A percentile compares a stretch with the other conserved stretches of the same genome.
Conservation (phyloP, 2,888 invertebrate genomes). For the Hofmannophila pseudospretella region DNA sequence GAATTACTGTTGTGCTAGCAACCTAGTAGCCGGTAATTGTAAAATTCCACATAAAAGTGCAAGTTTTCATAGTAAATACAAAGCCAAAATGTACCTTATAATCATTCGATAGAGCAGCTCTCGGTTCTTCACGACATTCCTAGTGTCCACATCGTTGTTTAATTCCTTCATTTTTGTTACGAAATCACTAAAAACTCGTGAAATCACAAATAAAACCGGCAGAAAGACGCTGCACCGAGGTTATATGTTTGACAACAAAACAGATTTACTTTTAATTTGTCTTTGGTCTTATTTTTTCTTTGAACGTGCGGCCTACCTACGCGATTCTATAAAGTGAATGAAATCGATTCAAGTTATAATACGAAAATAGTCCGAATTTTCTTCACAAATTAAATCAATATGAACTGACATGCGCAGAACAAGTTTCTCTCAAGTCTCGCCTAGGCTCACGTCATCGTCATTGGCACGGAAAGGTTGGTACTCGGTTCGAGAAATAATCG, state of each 20-base stretch:
- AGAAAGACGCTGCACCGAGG: slow-evolving; percentile 13
- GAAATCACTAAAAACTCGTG: slow-evolving; percentile 4
- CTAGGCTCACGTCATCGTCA: too few species aligned
- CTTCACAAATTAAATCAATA: background rate
- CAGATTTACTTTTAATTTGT: slow-evolving; percentile 6
- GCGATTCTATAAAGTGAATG: background rate
- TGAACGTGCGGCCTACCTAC: slow-evolving; percentile 6
- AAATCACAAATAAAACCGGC: slow-evolving; percentile 17
- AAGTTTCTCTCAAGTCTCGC: too few species aligned
- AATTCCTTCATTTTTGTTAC: slow-evolving; percentile 55
- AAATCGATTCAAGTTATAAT: background rate
- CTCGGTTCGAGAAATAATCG: too few species aligned
- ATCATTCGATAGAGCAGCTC: slow-evolving; percentile 94
- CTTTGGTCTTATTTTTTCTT: slow-evolving; percentile 9
- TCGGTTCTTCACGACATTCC: slow-evolving; percentile 91
- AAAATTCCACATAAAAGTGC: too few species aligned
- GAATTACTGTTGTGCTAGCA: too few species aligned
- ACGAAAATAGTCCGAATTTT: too few species aligned
- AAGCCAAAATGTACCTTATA: slow-evolving; percentile 90
- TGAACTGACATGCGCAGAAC: too few species aligned
- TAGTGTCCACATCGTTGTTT: slow-evolving; percentile 77
- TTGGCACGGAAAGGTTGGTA: too few species aligned
- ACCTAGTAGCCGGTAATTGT: too few species aligned
- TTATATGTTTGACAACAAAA: slow-evolving; percentile 27
- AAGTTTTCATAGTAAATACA: too few species aligned